These are phyloP conservation scores for Proteles cristata DNA, from an alignment of 2,113 vertebrate genomes.

Conservation along the genomic window DNA sequence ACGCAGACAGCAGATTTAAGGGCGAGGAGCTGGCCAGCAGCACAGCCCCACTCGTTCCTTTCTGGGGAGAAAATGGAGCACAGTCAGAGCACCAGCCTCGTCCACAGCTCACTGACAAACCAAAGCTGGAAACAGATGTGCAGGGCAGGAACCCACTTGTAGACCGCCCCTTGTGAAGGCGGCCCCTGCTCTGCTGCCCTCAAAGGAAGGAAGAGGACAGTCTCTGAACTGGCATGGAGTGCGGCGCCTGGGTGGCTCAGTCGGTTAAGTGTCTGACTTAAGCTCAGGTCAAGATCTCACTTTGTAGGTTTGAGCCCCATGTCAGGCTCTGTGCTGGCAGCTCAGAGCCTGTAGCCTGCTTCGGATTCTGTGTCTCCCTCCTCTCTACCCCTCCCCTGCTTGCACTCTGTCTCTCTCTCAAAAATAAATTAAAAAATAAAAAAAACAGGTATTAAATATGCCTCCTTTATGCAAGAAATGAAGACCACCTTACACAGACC, in stretches of 20 bases:
- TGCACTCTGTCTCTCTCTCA: neutral
- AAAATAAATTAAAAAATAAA: too few species aligned
- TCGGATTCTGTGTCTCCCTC: too few species aligned
- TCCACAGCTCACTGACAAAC: neutral
- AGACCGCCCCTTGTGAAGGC: neutral
- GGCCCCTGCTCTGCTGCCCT: neutral
- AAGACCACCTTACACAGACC: neutral
- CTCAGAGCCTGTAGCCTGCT: too few species aligned
- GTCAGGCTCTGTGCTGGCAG: too few species aligned
- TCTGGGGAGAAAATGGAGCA: slow-evolving; percentile 81
- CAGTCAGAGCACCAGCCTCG: slow-evolving; percentile 58
- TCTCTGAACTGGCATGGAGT: neutral
- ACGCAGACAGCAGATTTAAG: slow-evolving; percentile 88
- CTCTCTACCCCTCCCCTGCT: too few species aligned
- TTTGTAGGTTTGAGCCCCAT: too few species aligned
- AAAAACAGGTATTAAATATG: neutral
- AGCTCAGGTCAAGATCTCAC: too few species aligned
- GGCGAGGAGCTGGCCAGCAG: slow-evolving; percentile 87
- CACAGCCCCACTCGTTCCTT: slow-evolving; percentile 88
- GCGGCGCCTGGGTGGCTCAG: too few species aligned
- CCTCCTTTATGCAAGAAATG: neutral
- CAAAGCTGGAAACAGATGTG: neutral
- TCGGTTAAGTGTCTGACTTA: too few species aligned
- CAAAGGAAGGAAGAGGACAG: neutral
- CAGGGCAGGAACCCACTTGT: rapidly evolving